Evolutionary conservation across 2,888 invertebrate genomes (phyloP), one percentile per base, ranked within the genome.

Genomic region (Brachylomia viminalis): DNA sequence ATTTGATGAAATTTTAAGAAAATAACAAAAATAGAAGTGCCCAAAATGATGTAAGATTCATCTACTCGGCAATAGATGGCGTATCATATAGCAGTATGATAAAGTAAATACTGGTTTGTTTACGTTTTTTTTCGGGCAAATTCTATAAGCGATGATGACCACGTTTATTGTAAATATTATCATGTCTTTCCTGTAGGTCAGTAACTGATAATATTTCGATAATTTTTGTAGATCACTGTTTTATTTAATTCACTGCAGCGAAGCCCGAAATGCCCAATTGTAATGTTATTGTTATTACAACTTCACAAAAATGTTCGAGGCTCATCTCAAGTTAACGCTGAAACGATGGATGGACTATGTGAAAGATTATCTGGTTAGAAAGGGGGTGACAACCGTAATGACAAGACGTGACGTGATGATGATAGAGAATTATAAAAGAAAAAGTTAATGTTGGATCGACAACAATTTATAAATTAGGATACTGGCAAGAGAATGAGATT

Each of bases 41-140:
- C 11, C 23, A 56, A 47, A 45, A 45, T n/a, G 33, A n/a, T 2
- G 0, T 54, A 59, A 33, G 23, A 11, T 71, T 69, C 45, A 15
- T 49, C 83, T 83, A 83, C 79, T 83, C 83, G 78, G 1, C 81
- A 56, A 71, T 47, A 83, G 83, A 83, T 83, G 83, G 86, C 83
- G 83, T 27, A 58, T 10, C 17, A 2, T 23, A 23, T 23, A 23
- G 15, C 52, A 2, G 20, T 30, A 8, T 15, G n/a, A 7, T 10
- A 47, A 23, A 23, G 20, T 27, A 33, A 54, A 38, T 1, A 45
- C 33, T 42, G 27, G 15, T 49, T 30, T 69, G 58, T 80, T 77
- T 65, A 69, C 15, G 1, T 77, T 65, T 59, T 47, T 62, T 80
- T 58, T 15, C 13, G 20, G 7, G 5, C 56, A n/a, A 80, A 58